Conservation (phyloP, 2,797 vertebrate species). For the Megaceryle alcyon region DNA sequence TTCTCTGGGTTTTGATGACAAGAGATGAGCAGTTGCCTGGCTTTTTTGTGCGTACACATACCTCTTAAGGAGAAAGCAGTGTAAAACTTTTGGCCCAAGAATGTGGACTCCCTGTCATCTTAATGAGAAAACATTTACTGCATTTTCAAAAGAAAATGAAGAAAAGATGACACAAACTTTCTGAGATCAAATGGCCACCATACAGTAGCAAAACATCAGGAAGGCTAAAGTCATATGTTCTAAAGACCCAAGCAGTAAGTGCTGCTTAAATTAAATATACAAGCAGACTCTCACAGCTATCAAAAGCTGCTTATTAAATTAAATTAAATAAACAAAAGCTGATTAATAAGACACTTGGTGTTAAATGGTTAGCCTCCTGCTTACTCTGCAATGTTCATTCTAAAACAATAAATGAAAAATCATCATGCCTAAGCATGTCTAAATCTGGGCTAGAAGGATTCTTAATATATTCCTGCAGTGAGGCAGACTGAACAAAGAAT, state of each 20-base stretch:
- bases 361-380: constrained; percentile 64
- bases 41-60: not conserved
- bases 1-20: not conserved
- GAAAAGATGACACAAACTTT: not conserved
- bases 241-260: not conserved
- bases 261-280: constrained; percentile 74
- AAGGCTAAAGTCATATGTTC: not conserved
- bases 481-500: constrained; percentile 60
- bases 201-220: not conserved
- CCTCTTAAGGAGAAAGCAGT: not conserved
- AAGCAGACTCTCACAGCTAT: constrained; percentile 42
- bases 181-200: not conserved
- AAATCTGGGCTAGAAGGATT: constrained; percentile 68
- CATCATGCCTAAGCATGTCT: constrained; percentile 69
- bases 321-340: constrained; percentile 75
- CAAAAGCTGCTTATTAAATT: constrained; percentile 68
- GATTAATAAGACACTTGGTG: constrained; percentile 69
- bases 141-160: not conserved
- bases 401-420: constrained; percentile 75
- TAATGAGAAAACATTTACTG: not conserved
- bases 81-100: not conserved
- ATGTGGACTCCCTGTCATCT: not conserved
- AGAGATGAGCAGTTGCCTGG: not conserved
- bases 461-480: constrained; percentile 60
- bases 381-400: constrained; percentile 56